Evolutionary conservation across 2,888 invertebrate genomes (phyloP).

Genomic region (Leptinotarsa haldemani): DNA sequence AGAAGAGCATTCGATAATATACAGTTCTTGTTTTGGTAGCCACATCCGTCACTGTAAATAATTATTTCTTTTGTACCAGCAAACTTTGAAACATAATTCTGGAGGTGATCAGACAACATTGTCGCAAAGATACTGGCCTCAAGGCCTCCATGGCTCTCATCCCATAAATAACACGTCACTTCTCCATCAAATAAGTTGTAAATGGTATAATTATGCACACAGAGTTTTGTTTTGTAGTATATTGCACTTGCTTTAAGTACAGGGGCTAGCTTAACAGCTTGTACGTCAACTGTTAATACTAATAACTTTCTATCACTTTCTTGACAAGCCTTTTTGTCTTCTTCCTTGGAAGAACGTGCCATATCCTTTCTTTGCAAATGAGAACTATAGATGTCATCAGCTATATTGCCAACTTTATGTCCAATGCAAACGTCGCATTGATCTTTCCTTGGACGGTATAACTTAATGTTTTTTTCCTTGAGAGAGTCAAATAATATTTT

Average conservation of each 20-base stretch:
- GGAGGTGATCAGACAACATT: conserved; percentile 12
- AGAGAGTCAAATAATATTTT: conserved; percentile 11
- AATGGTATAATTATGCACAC: conserved; percentile 51
- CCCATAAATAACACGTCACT: conserved; percentile 47
- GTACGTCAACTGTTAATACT: conserved; percentile 45
- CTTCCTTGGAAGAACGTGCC: conserved; percentile 48
- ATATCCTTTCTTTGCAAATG: conserved; percentile 39
- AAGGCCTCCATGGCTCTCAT: conserved; percentile 40
- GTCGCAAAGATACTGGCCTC: conserved; percentile 25
- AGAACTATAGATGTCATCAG: not conserved
- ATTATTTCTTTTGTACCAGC: conserved; percentile 14
- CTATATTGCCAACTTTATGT: conserved; percentile 7
- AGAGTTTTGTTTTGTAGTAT: conserved; percentile 53
- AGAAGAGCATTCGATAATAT: conserved; percentile 21
- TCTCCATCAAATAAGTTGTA: conserved; percentile 45
- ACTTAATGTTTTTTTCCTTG: conserved; percentile 12
- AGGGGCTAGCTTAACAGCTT: conserved; percentile 41
- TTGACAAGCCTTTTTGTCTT: conserved; percentile 45
- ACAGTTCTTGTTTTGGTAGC: conserved; percentile 13
- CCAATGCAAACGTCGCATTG: conserved; percentile 24
- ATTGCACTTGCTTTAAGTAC: conserved; percentile 31
- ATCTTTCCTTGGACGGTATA: conserved; percentile 25
- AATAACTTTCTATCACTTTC: conserved; percentile 31
- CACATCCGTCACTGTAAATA: conserved; percentile 25
- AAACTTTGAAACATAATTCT: conserved; percentile 3